Conservation (phyloP, 2,113 vertebrate genomes). For the Dipodomys stephensi region DNA sequence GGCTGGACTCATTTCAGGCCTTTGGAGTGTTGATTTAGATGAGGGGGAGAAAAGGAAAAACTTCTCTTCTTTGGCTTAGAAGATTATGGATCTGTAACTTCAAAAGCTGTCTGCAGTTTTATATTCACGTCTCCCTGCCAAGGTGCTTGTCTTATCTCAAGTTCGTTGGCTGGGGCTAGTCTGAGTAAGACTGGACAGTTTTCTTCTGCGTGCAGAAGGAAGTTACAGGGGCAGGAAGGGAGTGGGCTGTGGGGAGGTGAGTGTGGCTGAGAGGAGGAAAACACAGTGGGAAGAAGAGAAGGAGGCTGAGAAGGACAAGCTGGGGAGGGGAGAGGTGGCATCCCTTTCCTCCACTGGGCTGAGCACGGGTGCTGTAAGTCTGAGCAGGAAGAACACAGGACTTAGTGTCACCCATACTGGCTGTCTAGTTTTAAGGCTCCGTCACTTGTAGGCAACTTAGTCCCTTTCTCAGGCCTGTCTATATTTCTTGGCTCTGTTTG, state of each 20-base stretch:
- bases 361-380: too few species aligned
- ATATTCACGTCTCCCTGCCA: slow-evolving; percentile 62
- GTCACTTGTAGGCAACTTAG: not conserved
- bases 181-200: slow-evolving; percentile 49
- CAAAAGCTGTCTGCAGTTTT: slow-evolving; percentile 78
- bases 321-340: not conserved
- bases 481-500: not conserved
- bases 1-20: slow-evolving; percentile 58
- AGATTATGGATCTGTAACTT: slow-evolving; percentile 71
- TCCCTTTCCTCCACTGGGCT: not conserved
- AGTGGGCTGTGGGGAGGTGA: not conserved
- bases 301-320: not conserved
- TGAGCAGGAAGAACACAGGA: not conserved
- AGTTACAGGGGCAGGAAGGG: not conserved
- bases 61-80: slow-evolving; percentile 67
- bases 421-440: not conserved
- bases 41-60: slow-evolving; percentile 43
- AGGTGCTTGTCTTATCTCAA: slow-evolving; percentile 78
- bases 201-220: slow-evolving; percentile 47
- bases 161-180: slow-evolving; percentile 48
- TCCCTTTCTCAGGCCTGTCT: accelerated
- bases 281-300: not conserved
- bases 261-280: not conserved
- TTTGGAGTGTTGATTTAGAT: slow-evolving; percentile 65
- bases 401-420: not conserved